Evolutionary conservation across 2,888 invertebrate species (phyloP), one percentile per base, ranked within the genome.

Genomic region (Prenolepis imparis): DNA sequence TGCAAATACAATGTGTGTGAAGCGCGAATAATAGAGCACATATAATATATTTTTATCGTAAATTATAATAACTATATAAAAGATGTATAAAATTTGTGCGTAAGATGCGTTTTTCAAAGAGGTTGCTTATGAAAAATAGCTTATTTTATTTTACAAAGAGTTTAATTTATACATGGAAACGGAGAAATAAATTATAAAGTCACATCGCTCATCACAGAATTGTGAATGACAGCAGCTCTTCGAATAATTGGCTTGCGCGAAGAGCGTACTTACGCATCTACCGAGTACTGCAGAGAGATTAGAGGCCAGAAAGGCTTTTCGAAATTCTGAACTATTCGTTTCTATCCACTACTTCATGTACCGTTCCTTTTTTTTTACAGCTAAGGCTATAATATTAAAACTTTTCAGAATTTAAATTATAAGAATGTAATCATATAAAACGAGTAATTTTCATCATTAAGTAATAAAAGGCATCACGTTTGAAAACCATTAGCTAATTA

Each of bases 301-400:
- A 72, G 24, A 73, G 9, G 73, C 41, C 8, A 18, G 59, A 59
- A 73, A 59, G 21, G 44, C 74, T 68, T 68, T 55, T 41, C 68
- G n/a, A 68, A 52, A 68, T 77, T 68, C 77, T 67, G 67, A 59
- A 55, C 24, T n/a, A n/a, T 68, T 24, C 28, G 39, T 68, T 77
- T 28, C 28, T 77, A 55, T 39, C 24, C 24, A 67, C 24, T 18
- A 32, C 32, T 48, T 28, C 39, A 55, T 63, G 41, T 44, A 21
- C 41, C 39, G 15, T 41, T 39, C 6, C 28, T 68, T 52, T 0
- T 18, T 18, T 48, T 28, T 68, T 39, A 57, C 70, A 6, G 39
- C 39, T 66, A 39, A 55, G 28, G 28, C 39, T 55, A 55, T 57
- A 68, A 77, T 77, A 77, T 77, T 77, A 57, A 77, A 12, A 18